Percentiles rank a stretch among this genome's conserved stretches.
phyloP scores from a whole-genome alignment of 1,140 invertebrate species.

The Bombus difficillimus region DNA sequence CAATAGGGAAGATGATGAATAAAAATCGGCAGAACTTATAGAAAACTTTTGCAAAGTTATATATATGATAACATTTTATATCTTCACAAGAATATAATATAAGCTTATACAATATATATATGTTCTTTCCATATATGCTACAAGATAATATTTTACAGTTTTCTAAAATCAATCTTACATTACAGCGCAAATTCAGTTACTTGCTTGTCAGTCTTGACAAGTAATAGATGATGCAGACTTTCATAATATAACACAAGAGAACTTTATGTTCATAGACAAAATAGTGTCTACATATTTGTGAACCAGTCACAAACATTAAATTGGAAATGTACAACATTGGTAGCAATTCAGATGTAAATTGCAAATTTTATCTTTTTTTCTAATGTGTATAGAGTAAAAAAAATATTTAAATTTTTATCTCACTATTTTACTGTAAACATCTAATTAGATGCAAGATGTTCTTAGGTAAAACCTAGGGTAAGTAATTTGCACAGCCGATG shows the following conservation, averaged over 20 bases:
- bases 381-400: slow-evolving; percentile 45
- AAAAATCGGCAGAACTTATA: slow-evolving; percentile 60
- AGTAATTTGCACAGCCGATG: slow-evolving; percentile 38
- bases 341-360: slow-evolving; percentile 42
- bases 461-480: slow-evolving; percentile 30
- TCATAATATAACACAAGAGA: slow-evolving; percentile 54
- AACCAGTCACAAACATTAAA: slow-evolving; percentile 61
- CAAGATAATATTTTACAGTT: slow-evolving; percentile 59
- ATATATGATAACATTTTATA: slow-evolving; percentile 69
- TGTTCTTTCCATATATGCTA: slow-evolving; percentile 56
- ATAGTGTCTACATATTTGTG: slow-evolving; percentile 34
- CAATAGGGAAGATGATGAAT: slow-evolving; percentile 44
- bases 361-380: slow-evolving; percentile 5
- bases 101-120: slow-evolving; percentile 36
- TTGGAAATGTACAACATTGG: slow-evolving; percentile 38
- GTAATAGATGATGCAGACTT: slow-evolving; percentile 59
- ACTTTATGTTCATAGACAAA: slow-evolving; percentile 43
- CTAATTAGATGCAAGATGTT: slow-evolving; percentile 33
- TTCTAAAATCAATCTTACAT: slow-evolving; percentile 48
- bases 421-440: slow-evolving; percentile 23
- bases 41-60: slow-evolving; percentile 61
- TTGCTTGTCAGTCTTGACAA: slow-evolving; percentile 49
- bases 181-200: slow-evolving; percentile 53
- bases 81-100: slow-evolving; percentile 72
- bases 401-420: slow-evolving; percentile 46